These are phyloP conservation scores for Megalurothrips usitatus DNA, from an alignment of 2,888 invertebrate genomes.

Conservation along the genomic window DNA sequence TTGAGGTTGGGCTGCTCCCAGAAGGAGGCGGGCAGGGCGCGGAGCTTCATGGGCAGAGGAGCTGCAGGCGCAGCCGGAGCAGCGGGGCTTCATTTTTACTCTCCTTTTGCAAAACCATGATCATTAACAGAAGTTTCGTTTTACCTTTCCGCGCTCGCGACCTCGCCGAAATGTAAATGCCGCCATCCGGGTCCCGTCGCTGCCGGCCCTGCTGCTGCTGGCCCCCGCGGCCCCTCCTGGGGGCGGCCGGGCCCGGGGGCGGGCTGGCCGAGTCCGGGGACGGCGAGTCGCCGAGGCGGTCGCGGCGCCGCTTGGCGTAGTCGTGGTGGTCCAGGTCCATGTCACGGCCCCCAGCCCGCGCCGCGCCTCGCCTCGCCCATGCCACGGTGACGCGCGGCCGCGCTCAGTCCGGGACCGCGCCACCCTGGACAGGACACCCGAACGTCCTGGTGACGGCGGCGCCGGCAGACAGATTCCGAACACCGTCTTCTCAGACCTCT, in stretches of 20 bases:
- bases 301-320: constrained; percentile 15
- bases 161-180: constrained; percentile 6
- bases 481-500: too few relatives aligned
- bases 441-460: too few relatives aligned
- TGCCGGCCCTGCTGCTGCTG: background rate
- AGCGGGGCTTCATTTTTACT: background rate
- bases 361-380: background rate
- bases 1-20: constrained; percentile 51
- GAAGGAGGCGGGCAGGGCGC: constrained; percentile 52
- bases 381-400: background rate
- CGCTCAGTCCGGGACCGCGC: background rate
- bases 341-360: background rate
- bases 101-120: background rate
- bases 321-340: constrained; percentile 7
- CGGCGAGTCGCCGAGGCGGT: background rate
- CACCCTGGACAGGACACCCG: too few relatives aligned
- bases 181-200: background rate
- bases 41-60: constrained; percentile 51
- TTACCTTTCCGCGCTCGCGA: constrained; percentile 2
- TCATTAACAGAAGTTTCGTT: background rate
- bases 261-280: background rate
- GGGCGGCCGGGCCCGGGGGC: background rate
- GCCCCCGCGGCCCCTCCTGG: background rate
- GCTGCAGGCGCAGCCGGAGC: constrained; percentile 42
- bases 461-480: too few relatives aligned